Evolutionary conservation across 2,888 invertebrate species (phyloP).

Genomic region (Andrena bucephala): DNA sequence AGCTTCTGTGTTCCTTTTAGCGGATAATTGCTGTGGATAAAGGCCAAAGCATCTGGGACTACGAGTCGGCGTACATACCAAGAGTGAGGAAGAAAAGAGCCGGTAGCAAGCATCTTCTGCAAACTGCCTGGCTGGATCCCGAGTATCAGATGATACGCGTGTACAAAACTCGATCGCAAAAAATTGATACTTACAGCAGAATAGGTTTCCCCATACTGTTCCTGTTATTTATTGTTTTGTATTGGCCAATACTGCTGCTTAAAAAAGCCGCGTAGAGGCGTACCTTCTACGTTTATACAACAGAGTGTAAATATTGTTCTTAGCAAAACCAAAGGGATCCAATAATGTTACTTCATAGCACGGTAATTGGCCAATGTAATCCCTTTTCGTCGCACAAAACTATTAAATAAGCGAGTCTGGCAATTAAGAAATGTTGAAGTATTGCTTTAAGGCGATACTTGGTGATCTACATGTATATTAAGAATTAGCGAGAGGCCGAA

Average conservation of each 20-base stretch:
- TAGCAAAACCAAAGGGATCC: too few species aligned
- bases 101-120: slow-evolving; percentile 79
- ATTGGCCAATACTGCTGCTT: slow-evolving; percentile 92
- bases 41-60: slow-evolving; percentile 86
- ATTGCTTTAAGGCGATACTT: not conserved
- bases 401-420: not conserved
- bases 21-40: slow-evolving; percentile 89
- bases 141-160: slow-evolving; percentile 72
- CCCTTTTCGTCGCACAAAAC: not conserved
- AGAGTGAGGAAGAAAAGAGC: slow-evolving; percentile 75
- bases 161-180: slow-evolving; percentile 91
- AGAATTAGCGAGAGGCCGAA: too few species aligned
- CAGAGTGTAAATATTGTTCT: slow-evolving; percentile 25
- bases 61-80: slow-evolving; percentile 71
- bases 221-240: slow-evolving; percentile 90
- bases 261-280: slow-evolving; percentile 85
- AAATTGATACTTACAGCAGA: slow-evolving; percentile 92
- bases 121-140: slow-evolving; percentile 83
- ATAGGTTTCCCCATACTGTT: slow-evolving; percentile 93
- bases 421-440: not conserved
- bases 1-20: slow-evolving; percentile 82
- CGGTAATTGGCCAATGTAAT: too few species aligned
- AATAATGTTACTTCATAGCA: too few species aligned
- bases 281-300: not conserved
- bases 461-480: too few species aligned